Conservation (phyloP, 1,140 invertebrate species). For the Probaryconus sp. region DNA sequence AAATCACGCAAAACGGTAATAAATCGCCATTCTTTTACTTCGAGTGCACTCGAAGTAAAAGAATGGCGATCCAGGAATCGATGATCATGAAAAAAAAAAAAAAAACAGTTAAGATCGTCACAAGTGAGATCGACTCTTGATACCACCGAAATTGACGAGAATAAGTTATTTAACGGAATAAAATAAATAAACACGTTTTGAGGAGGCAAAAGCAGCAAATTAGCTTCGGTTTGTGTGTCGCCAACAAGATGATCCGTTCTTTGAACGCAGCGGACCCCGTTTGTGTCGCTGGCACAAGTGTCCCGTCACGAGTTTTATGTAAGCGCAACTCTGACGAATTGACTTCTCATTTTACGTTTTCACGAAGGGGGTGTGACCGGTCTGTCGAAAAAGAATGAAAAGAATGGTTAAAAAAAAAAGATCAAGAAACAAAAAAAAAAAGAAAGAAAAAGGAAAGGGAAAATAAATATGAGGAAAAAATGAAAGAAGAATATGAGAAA, state of each 20-base stretch:
- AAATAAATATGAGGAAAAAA: not conserved
- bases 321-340: slow-evolving; percentile 25
- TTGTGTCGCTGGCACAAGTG: not conserved
- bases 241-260: not conserved
- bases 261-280: not conserved
- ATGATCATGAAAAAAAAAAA: no score
- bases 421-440: not conserved
- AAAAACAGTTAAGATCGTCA: no score
- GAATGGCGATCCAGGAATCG: no score
- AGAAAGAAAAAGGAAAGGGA: not conserved
- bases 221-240: not conserved
- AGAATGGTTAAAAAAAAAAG: slow-evolving; percentile 36
- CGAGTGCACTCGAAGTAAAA: no score
- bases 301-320: no score
- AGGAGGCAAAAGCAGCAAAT: not conserved
- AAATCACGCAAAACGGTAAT: no score
- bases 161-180: no score
- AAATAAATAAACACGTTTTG: not conserved
- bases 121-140: no score
- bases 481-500: slow-evolving; percentile 54
- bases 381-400: not conserved
- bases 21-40: no score
- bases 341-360: slow-evolving; percentile 40
- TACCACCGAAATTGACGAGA: no score
- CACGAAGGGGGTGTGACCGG: slow-evolving; percentile 38